Base-by-base conservation (phyloP, 2,888 invertebrate genomes). In the Epinotia brunnichana region DNA sequence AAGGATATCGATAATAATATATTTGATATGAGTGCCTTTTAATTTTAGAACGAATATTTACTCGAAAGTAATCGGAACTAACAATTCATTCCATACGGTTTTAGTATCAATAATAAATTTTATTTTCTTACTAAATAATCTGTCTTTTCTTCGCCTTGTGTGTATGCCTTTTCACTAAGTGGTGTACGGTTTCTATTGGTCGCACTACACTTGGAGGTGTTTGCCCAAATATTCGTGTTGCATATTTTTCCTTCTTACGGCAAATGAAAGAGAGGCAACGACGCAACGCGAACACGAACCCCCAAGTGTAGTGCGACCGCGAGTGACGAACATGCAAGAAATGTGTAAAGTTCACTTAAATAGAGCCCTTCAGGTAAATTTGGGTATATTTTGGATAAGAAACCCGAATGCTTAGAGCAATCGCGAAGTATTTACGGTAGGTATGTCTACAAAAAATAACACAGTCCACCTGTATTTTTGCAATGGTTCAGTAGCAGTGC, bases 1-100 rank as follows among this genome's bases (percentile, higher is more conserved):
- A 94, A 83, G 95, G 95, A 41, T 94, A 93, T 78, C 93, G 95
- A 89, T 95, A 86, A 84, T 66, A 39, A 24, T 41, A 76, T n/a
- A 4, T 80, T n/a, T 15, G n/a, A 35, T 41, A 17, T 63, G 54
- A 51, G 3, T n/a, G 1, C 11, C n/a, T 19, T 13, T 54, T 44
- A 24, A 44, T 3, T 61, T 48, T 48, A 11, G 24, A 62, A 24
- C 4, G 15, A 39, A n/a, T 24, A 17, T 53, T 24, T 41, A 57
- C 56, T 57, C 24, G 57, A 57, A 15, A 17, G 17, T 69, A 61
- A 41, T 48, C n/a, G 19, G 29, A 62, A 68, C 71, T 71, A 74
- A 69, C 73, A 35, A 69, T 60, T 57, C 69, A 69, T 73, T 73
- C 72, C 72, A 62, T 68, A 51, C 41, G 39, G 24, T 21, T 68